Percentiles rank a stretch among this genome's conserved stretches.
Evolutionary conservation across 2,113 vertebrate species (phyloP).

Genomic region (Excalfactoria chinensis): DNA sequence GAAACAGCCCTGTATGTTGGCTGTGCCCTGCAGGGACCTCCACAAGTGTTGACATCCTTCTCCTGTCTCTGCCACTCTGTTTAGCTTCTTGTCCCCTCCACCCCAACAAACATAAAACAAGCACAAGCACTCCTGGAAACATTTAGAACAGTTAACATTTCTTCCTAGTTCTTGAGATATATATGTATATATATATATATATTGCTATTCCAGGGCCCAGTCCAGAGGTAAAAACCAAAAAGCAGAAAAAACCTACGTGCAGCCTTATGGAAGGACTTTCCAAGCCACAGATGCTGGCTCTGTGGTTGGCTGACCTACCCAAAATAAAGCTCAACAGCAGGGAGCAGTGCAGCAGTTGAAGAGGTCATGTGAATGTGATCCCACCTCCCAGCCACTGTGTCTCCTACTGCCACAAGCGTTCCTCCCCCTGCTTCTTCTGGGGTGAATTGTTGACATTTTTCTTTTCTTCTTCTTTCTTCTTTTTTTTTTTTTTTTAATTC

Average conservation of each 20-base stretch:
- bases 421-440: neutral
- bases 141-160: neutral
- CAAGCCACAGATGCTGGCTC: conserved; percentile 60
- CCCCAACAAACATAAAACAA: neutral
- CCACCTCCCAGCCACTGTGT: neutral
- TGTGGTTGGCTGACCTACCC: conserved; percentile 41
- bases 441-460: neutral
- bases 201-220: neutral
- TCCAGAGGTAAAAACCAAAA: neutral
- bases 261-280: neutral
- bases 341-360: conserved; percentile 31
- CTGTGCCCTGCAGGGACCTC: neutral
- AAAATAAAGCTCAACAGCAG: conserved; percentile 67
- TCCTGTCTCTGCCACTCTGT: neutral
- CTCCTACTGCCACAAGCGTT: neutral
- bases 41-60: neutral
- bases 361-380: conserved; percentile 50
- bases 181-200: too few relatives aligned
- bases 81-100: neutral
- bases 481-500: neutral
- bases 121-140: neutral
- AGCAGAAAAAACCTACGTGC: neutral
- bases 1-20: neutral
- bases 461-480: neutral
- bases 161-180: neutral